Conservation (phyloP, 30 jellyfish, hydroid and myxozoan genomes). For the Turritopsis rubra region DNA sequence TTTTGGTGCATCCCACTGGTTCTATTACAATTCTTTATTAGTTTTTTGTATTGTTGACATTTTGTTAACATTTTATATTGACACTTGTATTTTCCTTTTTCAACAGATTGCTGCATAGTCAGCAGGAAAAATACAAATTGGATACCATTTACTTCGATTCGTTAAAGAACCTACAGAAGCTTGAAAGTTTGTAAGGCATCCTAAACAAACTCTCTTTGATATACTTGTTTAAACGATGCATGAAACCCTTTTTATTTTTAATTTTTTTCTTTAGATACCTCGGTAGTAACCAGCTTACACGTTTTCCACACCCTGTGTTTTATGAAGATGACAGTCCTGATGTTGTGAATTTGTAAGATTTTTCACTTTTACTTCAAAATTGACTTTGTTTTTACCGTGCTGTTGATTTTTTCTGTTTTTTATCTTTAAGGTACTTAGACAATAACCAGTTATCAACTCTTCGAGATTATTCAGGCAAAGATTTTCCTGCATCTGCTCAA, state of each 20-base stretch:
- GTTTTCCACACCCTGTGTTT: constrained; percentile 69
- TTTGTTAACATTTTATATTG: no score
- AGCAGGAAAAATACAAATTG: constrained; percentile 39
- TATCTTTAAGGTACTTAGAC: constrained; percentile 49
- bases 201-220: not conserved
- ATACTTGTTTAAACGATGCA: not conserved
- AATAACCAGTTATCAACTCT: constrained; percentile 46
- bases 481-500: constrained; percentile 64
- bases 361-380: not conserved
- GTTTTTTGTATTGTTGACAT: no score
- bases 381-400: not conserved
- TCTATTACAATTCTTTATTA: no score
- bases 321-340: constrained; percentile 47
- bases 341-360: constrained; percentile 56
- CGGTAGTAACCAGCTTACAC: constrained; percentile 47
- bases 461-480: constrained; percentile 48
- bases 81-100: not conserved
- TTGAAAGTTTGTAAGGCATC: constrained; percentile 58
- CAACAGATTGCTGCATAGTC: constrained; percentile 57
- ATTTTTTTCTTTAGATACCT: constrained; percentile 49
- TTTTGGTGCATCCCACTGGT: no score
- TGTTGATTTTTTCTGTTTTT: not conserved
- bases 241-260: no score
- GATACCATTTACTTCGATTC: constrained; percentile 50
- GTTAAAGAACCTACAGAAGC: constrained; percentile 41